phyloP scores from a whole-genome alignment of 2,113 vertebrate species.

The Trachemys scripta region DNA sequence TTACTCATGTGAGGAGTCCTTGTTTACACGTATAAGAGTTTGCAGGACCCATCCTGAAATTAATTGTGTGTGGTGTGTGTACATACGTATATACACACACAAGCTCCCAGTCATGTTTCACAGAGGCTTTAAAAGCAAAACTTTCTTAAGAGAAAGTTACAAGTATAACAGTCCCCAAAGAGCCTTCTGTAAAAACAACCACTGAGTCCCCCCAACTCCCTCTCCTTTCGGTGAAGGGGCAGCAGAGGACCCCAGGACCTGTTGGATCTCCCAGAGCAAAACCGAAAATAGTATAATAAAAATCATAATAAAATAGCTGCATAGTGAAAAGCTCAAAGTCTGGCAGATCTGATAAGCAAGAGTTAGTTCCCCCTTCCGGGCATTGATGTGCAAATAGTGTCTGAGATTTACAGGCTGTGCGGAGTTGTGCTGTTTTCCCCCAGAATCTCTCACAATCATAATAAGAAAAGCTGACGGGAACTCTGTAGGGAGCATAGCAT shows the following conservation, averaged over 20 bases:
- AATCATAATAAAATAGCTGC: rapidly evolving
- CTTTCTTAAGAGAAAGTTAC: neutral
- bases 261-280: neutral
- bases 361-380: conserved; percentile 27
- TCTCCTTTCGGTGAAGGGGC: neutral
- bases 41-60: neutral
- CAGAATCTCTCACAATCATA: rapidly evolving
- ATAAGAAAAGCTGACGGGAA: neutral
- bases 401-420: neutral
- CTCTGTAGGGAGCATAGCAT: neutral
- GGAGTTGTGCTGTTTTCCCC: neutral
- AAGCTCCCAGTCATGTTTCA: neutral
- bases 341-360: neutral
- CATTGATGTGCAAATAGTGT: neutral
- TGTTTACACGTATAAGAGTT: neutral
- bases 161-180: neutral
- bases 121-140: neutral
- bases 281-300: neutral
- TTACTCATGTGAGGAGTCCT: neutral
- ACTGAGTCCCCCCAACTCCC: neutral
- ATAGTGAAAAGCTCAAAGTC: neutral
- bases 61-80: neutral
- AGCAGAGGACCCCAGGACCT: neutral
- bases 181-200: neutral
- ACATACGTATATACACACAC: neutral